These are phyloP conservation scores for Steinernema feltiae DNA, from an alignment of 1,140 invertebrate species.

Conservation along the genomic window DNA sequence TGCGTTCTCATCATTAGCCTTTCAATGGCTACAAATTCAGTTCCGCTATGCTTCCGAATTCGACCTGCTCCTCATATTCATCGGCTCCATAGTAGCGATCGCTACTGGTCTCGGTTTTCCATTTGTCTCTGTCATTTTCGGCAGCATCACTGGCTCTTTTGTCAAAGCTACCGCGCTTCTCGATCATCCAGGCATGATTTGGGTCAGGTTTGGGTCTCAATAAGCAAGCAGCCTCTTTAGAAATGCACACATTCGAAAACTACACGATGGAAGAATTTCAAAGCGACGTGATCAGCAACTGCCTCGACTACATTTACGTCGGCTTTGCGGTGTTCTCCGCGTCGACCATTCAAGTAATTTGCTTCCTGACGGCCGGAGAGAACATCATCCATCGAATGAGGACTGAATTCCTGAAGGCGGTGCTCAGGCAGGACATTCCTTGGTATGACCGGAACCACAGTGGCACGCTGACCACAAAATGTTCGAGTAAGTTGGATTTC, in stretches of 20 bases:
- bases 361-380: constrained; percentile 59
- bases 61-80: constrained; percentile 36
- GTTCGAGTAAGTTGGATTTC: constrained; percentile 73
- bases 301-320: constrained; percentile 28
- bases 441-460: constrained; percentile 81
- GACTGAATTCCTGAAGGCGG: constrained; percentile 68
- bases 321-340: constrained; percentile 28
- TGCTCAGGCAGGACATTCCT: constrained; percentile 78
- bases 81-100: constrained; percentile 36
- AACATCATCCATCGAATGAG: constrained; percentile 69
- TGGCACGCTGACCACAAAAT: constrained; percentile 80
- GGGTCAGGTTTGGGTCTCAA: constrained; percentile 6
- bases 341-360: constrained; percentile 49
- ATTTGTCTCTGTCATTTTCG: constrained; percentile 42
- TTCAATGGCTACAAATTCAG: constrained; percentile 32
- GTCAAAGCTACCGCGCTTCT: constrained; percentile 24
- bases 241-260: constrained; percentile 27
- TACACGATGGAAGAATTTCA: constrained; percentile 38
- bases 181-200: constrained; percentile 13
- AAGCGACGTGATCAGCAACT: constrained; percentile 16
- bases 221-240: constrained; percentile 17
- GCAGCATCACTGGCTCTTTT: constrained; percentile 31
- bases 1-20: constrained; percentile 17
- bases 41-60: constrained; percentile 39
- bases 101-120: constrained; percentile 36